Evolutionary conservation across 2,888 invertebrate species (phyloP).

Genomic region (Drosophila mulleri): DNA sequence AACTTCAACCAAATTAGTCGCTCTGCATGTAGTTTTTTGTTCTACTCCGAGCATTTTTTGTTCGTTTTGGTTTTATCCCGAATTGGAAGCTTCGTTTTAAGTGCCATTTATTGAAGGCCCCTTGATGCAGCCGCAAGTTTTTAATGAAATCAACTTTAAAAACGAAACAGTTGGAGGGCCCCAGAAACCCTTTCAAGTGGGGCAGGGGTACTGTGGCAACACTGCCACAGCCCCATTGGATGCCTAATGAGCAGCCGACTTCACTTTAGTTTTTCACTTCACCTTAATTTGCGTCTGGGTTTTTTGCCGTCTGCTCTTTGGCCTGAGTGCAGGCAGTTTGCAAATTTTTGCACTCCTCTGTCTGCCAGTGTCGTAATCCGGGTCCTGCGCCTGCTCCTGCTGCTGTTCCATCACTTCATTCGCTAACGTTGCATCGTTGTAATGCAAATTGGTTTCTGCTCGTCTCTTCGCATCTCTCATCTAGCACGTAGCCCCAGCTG

Average conservation of each 20-base stretch:
- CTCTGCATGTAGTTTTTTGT: constrained; percentile 49
- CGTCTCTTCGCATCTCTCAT: constrained; percentile 29
- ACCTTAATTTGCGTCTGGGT: constrained; percentile 21
- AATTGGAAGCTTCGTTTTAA: constrained; percentile 27
- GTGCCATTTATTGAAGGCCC: constrained; percentile 30
- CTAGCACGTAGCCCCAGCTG: constrained; percentile 50
- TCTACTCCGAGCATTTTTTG: constrained; percentile 12
- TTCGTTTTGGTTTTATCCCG: constrained; percentile 15
- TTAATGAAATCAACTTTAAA: constrained; percentile 62
- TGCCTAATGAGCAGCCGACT: constrained; percentile 48
- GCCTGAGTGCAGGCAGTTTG: constrained; percentile 5
- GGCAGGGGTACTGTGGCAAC: constrained; percentile 18
- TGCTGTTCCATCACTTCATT: background rate
- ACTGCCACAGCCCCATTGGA: constrained; percentile 23
- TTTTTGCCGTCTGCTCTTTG: constrained; percentile 10
- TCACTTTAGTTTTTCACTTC: constrained; percentile 22
- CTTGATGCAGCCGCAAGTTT: constrained; percentile 61
- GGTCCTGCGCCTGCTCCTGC: background rate
- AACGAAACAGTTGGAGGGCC: constrained; percentile 12
- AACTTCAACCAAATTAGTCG: constrained; percentile 47
- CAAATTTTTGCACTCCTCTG: background rate
- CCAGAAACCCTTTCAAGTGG: constrained; percentile 13
- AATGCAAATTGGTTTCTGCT: constrained; percentile 57
- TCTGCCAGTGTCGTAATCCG: background rate
- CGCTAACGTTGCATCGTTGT: constrained; percentile 17